Base-by-base conservation (phyloP, 1,140 invertebrate genomes). In the Aphidius ervi region DNA sequence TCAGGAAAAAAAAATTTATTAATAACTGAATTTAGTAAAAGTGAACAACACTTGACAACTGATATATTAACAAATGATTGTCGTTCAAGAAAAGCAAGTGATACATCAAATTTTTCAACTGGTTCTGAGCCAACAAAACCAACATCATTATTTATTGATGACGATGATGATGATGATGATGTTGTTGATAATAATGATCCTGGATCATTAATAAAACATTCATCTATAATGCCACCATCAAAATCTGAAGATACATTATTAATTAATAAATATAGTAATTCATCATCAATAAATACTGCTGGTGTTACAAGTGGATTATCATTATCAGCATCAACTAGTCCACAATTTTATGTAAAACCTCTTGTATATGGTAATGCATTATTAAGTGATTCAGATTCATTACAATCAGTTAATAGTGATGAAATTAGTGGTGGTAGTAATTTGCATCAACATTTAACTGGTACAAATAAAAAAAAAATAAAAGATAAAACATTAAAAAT, bases 1-100 rank as follows among this genome's bases (percentile, higher is more conserved):
- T 66, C 3, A 46, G 23, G 23, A 31, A 31, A 31, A 3, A 73
- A 67, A 3, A 80, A 78, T 59, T 71, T 88, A 4, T 69, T 84
- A n/a, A 85, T 83, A 37, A 82, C 85, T 1, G 91, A 93, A 69
- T 87, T 92, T 64, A 92, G 90, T 50, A 91, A 92, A 69, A 92
- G 90, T 37, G 91, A 93, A 66, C 90, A 92, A 71, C 89, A 92
- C 62, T 70, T 93, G 5, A 71, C 75, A 0, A 70, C 69, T 9
- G 70, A 72, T 0, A 71, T 40, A n/a, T 41, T 54, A 42, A 58
- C 54, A 42, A 58, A 41, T 41, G 64, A 63, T 50, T 46, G 58
- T 20, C 54, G 57, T 42, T 49, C 46, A 39, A 50, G 58, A 61
- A 78, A 78, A 49, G 70, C 74, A 7, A 76, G 73, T 62, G 74